Evolutionary conservation across 2,797 vertebrate genomes (phyloP).

Genomic region (Girardinus metallicus): DNA sequence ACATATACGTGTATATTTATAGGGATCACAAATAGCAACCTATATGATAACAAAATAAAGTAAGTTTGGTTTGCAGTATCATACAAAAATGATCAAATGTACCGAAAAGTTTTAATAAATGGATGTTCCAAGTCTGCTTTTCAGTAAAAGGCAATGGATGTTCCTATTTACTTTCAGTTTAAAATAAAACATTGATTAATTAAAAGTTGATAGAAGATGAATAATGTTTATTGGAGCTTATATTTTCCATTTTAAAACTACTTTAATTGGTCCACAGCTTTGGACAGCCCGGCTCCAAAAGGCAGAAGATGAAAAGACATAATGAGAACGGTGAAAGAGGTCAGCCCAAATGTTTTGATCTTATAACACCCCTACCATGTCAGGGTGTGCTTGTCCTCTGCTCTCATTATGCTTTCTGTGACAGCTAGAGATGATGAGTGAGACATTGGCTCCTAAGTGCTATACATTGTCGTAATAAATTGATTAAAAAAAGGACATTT

Average conservation of each 20-base stretch:
- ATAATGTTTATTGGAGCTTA: neutral
- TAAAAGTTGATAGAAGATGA: neutral
- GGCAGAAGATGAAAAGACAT: neutral
- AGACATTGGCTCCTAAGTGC: no score
- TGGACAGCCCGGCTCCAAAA: neutral
- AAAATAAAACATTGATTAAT: neutral
- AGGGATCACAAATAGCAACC: no score
- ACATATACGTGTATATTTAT: no score
- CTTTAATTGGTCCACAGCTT: neutral
- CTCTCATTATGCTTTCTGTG: neutral
- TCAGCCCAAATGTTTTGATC: neutral
- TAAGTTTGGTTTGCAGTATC: no score
- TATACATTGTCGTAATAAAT: neutral
- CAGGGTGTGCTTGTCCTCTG: neutral
- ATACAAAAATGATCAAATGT: no score
- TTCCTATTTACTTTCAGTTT: neutral
- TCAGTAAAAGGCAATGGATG: neutral
- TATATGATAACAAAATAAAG: no score
- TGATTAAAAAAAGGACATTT: no score
- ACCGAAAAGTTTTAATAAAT: no score
- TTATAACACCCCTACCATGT: neutral
- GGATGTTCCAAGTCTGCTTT: neutral
- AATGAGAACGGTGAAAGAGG: neutral
- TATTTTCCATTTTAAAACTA: neutral
- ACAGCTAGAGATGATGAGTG: neutral